Evolutionary conservation across 2,888 invertebrate genomes (phyloP).

Genomic region (Cephus pulcher): DNA sequence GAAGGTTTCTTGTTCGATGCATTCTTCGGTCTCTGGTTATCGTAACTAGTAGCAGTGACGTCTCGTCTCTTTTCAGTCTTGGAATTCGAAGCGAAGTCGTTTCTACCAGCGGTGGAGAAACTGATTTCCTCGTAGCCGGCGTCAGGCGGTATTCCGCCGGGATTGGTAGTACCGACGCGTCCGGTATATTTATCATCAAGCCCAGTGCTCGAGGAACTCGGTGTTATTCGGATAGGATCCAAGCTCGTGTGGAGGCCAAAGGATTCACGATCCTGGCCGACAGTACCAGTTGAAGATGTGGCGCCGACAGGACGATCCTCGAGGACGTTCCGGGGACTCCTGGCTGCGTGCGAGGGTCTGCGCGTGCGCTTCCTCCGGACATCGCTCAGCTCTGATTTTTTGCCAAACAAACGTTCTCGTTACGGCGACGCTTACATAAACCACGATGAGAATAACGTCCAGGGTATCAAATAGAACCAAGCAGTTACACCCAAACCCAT

Average conservation of each 20-base stretch:
- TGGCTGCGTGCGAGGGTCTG: conserved; percentile 61
- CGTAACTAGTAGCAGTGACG: background rate
- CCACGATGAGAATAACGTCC: background rate
- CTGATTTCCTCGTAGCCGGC: conserved; percentile 56
- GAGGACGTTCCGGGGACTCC: conserved; percentile 53
- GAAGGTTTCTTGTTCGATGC: conserved; percentile 44
- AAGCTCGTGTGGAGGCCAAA: no score
- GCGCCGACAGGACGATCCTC: conserved; percentile 36
- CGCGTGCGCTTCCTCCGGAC: conserved; percentile 63
- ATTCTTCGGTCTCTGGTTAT: conserved; percentile 15
- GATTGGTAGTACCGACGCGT: conserved; percentile 14
- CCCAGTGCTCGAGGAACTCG: background rate
- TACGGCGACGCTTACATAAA: background rate
- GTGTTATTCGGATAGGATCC: background rate
- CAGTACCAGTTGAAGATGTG: conserved; percentile 2
- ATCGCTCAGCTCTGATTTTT: conserved; percentile 62
- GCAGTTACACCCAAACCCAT: background rate
- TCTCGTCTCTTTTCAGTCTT: conserved; percentile 12
- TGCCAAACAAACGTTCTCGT: conserved; percentile 33
- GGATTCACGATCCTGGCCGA: no score
- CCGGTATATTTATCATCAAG: background rate
- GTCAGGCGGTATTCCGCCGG: conserved; percentile 52
- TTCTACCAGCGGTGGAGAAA: conserved; percentile 30
- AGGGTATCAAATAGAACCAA: background rate
- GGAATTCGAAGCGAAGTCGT: conserved; percentile 10